phyloP scores from a whole-genome alignment of 2,888 invertebrate genomes.

The Mesorhabditis spiculigera region DNA sequence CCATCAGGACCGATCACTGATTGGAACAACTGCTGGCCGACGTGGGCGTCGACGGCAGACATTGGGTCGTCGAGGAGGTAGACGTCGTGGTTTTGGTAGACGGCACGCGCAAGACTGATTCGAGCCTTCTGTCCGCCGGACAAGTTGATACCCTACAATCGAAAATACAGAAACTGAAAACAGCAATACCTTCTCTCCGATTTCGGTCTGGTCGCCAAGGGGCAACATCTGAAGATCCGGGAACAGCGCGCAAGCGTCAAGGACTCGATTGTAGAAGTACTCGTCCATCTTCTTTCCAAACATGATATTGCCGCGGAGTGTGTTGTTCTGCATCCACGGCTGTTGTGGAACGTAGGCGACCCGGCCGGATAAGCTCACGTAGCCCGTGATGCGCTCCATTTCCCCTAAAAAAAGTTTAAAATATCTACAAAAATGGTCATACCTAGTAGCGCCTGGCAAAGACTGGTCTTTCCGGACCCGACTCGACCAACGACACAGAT shows the following conservation, averaged over 20 bases:
- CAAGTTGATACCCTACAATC: slow-evolving; percentile 51
- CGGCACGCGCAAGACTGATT: slow-evolving; percentile 84
- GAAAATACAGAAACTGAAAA: neutral
- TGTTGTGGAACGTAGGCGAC: slow-evolving; percentile 87
- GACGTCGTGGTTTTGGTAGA: slow-evolving; percentile 82
- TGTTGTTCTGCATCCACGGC: slow-evolving; percentile 97
- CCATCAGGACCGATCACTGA: slow-evolving; percentile 56
- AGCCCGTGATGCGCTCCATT: slow-evolving; percentile 61
- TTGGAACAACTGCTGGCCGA: slow-evolving; percentile 71
- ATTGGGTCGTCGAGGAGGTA: slow-evolving; percentile 91
- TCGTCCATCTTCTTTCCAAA: slow-evolving; percentile 65
- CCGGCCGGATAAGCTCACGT: slow-evolving; percentile 60
- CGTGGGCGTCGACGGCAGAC: slow-evolving; percentile 93
- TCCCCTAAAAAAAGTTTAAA: slow-evolving; percentile 64
- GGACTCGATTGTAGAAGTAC: slow-evolving; percentile 52
- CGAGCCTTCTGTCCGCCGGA: slow-evolving; percentile 64
- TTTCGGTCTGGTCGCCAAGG: slow-evolving; percentile 52
- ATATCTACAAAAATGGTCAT: neutral
- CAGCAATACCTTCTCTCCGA: slow-evolving; percentile 49
- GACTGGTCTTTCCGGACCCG: slow-evolving; percentile 57
- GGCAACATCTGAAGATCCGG: slow-evolving; percentile 48
- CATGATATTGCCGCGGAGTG: slow-evolving; percentile 84
- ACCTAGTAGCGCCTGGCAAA: slow-evolving; percentile 71
- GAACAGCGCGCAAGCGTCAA: slow-evolving; percentile 50
- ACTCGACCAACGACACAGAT: slow-evolving; percentile 55